A percentile compares a stretch with the other conserved stretches of the same genome.
These are phyloP conservation scores for Actinia tenebrosa DNA, from an alignment of 64 coral and sea anemone species.

Conservation along the genomic window DNA sequence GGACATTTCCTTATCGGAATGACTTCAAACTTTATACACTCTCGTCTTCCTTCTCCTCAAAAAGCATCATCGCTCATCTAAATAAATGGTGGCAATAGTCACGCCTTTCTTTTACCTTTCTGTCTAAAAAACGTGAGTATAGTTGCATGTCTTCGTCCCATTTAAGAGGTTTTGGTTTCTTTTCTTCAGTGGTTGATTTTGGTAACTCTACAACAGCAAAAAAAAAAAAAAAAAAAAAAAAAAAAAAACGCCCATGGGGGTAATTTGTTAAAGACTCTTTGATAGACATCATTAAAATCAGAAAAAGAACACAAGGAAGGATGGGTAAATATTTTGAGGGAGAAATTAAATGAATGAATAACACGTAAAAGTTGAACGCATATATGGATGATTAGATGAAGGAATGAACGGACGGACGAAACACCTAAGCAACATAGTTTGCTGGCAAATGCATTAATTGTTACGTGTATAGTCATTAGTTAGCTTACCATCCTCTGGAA, in stretches of 20 bases:
- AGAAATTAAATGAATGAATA: not conserved
- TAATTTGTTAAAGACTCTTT: too few species aligned
- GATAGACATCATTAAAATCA: too few species aligned
- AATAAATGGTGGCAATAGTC: too few species aligned
- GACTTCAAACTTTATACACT: too few species aligned
- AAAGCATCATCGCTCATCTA: not conserved
- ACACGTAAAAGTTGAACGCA: not conserved
- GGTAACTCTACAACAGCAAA: not conserved
- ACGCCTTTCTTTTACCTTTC: constrained; percentile 46
- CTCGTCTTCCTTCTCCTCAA: not conserved
- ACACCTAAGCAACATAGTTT: not conserved
- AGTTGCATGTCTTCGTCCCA: constrained; percentile 94
- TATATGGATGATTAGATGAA: not conserved
- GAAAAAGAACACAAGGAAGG: too few species aligned
- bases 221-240: not conserved
- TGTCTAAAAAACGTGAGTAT: constrained; percentile 85
- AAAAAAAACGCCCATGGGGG: too few species aligned
- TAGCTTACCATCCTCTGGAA: not conserved
- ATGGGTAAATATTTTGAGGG: too few species aligned
- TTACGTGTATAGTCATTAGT: not conserved
- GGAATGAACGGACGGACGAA: not conserved
- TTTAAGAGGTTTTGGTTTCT: constrained; percentile 67
- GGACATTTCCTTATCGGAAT: too few species aligned
- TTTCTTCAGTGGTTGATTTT: constrained; percentile 8
- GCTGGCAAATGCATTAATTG: not conserved